Evolutionary conservation across 23 tunicate genomes (phyloP).

Genomic region (Halocynthia aurantium): DNA sequence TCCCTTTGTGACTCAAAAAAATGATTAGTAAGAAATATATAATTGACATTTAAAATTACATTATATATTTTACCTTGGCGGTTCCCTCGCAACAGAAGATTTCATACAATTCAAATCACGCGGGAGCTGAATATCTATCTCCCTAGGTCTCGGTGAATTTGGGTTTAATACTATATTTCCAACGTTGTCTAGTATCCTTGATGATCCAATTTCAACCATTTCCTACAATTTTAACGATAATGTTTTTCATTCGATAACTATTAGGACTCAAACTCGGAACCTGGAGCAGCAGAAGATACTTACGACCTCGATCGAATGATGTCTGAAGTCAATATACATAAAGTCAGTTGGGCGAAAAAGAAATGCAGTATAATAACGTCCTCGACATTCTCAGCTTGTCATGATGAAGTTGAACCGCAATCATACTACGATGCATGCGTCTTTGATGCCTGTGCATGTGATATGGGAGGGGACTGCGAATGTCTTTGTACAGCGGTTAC

Average conservation of each 20-base stretch:
- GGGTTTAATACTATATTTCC: too few species aligned
- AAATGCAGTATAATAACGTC: slow-evolving; percentile 15
- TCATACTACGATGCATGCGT: slow-evolving; percentile 27
- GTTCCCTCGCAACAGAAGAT: too few species aligned
- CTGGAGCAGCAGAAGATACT: slow-evolving; percentile 13
- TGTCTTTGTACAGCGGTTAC: slow-evolving; percentile 27
- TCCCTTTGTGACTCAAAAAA: too few species aligned
- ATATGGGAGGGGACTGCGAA: slow-evolving; percentile 34
- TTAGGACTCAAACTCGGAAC: neutral
- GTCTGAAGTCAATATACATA: slow-evolving; percentile 23
- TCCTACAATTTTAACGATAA: neutral
- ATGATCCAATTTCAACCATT: neutral
- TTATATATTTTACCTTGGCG: too few species aligned
- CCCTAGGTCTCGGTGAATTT: too few species aligned
- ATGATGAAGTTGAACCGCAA: slow-evolving; percentile 24
- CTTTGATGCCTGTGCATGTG: slow-evolving; percentile 36
- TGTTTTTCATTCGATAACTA: neutral
- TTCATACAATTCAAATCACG: too few species aligned
- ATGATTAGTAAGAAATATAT: too few species aligned
- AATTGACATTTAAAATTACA: too few species aligned
- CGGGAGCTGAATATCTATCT: too few species aligned
- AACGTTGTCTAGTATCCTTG: too few species aligned
- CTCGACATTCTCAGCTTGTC: slow-evolving; percentile 21
- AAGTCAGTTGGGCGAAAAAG: slow-evolving; percentile 23
- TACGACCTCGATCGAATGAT: slow-evolving; percentile 12